Conservation (phyloP, 53 echinoderm and acorn worm genomes). For the Temnopleurus reevesii region DNA sequence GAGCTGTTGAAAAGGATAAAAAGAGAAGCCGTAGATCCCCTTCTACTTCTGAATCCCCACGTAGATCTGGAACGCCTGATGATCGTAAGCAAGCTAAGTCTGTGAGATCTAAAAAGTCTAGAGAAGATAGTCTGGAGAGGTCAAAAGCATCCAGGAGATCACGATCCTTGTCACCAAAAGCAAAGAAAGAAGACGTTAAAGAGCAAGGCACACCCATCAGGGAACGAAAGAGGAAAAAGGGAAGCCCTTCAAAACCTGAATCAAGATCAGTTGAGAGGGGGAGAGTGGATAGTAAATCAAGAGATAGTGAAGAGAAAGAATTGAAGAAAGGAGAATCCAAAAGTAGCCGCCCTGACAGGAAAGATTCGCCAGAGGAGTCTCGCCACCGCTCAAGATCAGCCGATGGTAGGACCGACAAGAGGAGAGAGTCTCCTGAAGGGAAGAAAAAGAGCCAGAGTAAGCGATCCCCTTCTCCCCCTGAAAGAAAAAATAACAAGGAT, state of each 20-base stretch:
- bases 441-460: slow-evolving; percentile 5
- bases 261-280: not conserved
- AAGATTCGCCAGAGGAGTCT: not conserved
- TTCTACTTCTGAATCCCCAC: slow-evolving; percentile 15
- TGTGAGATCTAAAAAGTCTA: not conserved
- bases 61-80: not conserved
- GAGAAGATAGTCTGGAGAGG: not conserved
- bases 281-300: slow-evolving; percentile 1
- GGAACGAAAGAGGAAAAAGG: slow-evolving; percentile 41
- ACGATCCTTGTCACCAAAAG: slow-evolving; percentile 39
- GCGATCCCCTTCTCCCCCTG: not conserved
- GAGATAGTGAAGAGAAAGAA: slow-evolving; percentile 5
- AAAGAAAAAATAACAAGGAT: not conserved
- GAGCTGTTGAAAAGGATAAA: not conserved
- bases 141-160: slow-evolving; percentile 38
- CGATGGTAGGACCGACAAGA: not conserved
- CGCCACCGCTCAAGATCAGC: not conserved
- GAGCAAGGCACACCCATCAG: not conserved
- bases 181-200: slow-evolving; percentile 1
- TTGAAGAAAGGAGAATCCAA: not conserved
- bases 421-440: not conserved
- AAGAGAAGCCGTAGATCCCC: not conserved
- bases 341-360: not conserved
- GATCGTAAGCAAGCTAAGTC: not conserved
- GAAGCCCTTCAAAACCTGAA: not conserved